phyloP scores from a whole-genome alignment of 1,140 invertebrate species.

The Micrasema minimum region DNA sequence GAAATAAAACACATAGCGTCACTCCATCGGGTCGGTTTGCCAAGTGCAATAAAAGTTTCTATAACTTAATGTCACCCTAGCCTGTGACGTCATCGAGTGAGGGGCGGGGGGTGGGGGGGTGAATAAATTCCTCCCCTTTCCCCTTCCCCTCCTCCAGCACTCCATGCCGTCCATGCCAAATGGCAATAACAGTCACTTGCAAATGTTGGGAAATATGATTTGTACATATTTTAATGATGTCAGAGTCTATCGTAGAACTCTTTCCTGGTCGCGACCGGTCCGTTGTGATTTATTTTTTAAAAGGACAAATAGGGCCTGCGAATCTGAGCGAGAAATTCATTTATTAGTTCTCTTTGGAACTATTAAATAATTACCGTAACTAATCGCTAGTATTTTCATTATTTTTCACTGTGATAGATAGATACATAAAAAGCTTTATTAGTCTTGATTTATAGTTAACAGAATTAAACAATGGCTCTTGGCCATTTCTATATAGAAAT shows the following conservation, averaged over 20 bases:
- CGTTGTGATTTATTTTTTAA: constrained; percentile 17
- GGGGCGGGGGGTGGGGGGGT: too few relatives aligned
- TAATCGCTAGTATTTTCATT: too few relatives aligned
- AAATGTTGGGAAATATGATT: constrained; percentile 51
- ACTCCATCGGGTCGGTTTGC: constrained; percentile 26
- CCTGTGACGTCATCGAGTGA: constrained; percentile 7
- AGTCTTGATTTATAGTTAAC: too few relatives aligned
- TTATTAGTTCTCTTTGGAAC: too few relatives aligned
- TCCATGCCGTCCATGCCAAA: constrained; percentile 27
- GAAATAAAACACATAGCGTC: constrained; percentile 25
- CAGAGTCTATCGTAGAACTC: constrained; percentile 10
- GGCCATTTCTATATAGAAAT: too few relatives aligned
- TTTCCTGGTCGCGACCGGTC: background rate
- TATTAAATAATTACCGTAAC: too few relatives aligned
- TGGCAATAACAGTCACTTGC: constrained; percentile 51
- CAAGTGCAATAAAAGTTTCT: constrained; percentile 36
- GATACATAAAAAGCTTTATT: too few relatives aligned
- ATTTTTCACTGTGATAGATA: too few relatives aligned
- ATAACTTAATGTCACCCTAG: constrained; percentile 27
- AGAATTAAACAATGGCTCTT: too few relatives aligned
- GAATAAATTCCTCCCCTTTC: too few relatives aligned
- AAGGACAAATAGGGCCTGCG: too few relatives aligned
- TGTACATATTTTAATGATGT: constrained; percentile 51
- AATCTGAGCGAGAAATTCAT: too few relatives aligned
- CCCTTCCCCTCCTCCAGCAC: background rate